Evolutionary conservation across 2,888 invertebrate species (phyloP), one percentile per base, ranked within the genome.

Genomic region (Therioaphis trifolii): DNA sequence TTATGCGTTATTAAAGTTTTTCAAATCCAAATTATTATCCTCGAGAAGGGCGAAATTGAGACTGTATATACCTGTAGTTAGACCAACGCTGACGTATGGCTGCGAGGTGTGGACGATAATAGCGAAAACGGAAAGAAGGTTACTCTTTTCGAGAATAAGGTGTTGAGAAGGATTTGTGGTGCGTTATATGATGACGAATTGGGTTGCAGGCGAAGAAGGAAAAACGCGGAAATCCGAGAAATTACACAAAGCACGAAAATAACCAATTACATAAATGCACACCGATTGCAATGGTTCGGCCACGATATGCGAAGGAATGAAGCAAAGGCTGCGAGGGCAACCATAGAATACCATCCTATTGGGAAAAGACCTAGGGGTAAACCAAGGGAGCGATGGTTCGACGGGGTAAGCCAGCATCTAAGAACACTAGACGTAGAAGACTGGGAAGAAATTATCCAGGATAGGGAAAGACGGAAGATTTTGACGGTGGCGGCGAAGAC

Each of bases 1-100:
- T 75, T 75, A 58, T 75, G 24, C 14, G 58, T 9, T 58, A 21
- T 43, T 24, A 55, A 75, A 40, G 12, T 40, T 35, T 74, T 52
- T 52, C n/a, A 55, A 55, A 55, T 55, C 4, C 55, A 21, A 55
- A 55, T 4, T 55, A 46, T 4, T 55, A 46, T 7, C 21, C 55
- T 55, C 55, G n/a, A 21, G n/a, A 55, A 21, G 55, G n/a, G 21
- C n/a, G 21, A 21, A 21, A n/a, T 55, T 21, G 5, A 7, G 21
- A 7, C 21, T 55, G n/a, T 55, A 58, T 21, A 58, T 1, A 12
- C 2, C 24, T 11, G 24, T 24, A 2, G 24, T 58, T 58, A 58
- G 58, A 58, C 24, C 11, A 11, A 58, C 24, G 58, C 58, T 24
- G 58, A 24, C 24, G 21, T 12, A 21, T 58, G 58, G 24, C 1